Percentiles rank a stretch among this genome's conserved stretches.
Evolutionary conservation across 2,113 vertebrate species (phyloP).

Genomic region (Gadus chalcogrammus): DNA sequence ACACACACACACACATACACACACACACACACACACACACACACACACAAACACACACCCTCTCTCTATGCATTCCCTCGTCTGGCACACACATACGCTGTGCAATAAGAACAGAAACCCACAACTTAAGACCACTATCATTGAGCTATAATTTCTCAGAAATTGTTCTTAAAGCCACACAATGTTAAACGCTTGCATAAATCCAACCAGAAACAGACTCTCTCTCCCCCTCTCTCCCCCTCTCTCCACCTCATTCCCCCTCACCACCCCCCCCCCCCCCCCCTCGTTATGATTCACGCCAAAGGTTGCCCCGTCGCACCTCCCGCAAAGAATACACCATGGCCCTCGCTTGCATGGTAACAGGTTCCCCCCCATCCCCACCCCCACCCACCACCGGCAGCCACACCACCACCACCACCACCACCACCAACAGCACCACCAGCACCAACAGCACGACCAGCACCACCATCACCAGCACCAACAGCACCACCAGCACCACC

Average conservation of each 20-base stretch:
- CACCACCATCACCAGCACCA: no score
- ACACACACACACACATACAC: no score
- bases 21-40: no score
- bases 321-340: slow-evolving; percentile 47
- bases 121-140: slow-evolving; percentile 67
- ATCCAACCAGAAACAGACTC: slow-evolving; percentile 64
- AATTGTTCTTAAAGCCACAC: slow-evolving; percentile 72
- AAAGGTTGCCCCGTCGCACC: slow-evolving; percentile 43
- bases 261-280: neutral
- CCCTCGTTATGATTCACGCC: slow-evolving; percentile 64
- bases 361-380: slow-evolving; percentile 40
- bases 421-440: no score
- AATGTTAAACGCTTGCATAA: slow-evolving; percentile 69
- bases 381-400: no score
- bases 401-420: no score
- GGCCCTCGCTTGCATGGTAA: slow-evolving; percentile 40
- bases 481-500: no score
- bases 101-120: slow-evolving; percentile 57
- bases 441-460: no score
- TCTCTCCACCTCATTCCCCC: neutral
- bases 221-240: slow-evolving; percentile 33
- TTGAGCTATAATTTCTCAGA: slow-evolving; percentile 68
- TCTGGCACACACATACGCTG: slow-evolving; percentile 45
- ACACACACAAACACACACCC: no score
- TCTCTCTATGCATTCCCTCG: no score